Conservation (phyloP, 2,113 vertebrate genomes). For the Thymallus thymallus region DNA sequence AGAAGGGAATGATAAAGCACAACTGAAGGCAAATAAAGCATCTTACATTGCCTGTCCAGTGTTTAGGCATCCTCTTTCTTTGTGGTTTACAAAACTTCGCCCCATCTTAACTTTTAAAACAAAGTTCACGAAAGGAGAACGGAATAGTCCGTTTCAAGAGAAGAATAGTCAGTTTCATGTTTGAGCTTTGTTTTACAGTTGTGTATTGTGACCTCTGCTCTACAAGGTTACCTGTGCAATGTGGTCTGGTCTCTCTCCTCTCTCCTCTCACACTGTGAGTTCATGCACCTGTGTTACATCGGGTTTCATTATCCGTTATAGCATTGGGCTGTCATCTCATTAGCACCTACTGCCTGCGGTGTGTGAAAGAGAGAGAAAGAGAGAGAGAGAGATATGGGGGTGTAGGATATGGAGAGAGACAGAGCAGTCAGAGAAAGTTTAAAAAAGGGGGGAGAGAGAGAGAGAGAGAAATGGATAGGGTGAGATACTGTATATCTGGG, state of each 20-base stretch:
- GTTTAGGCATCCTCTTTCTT: too few species aligned
- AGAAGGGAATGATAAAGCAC: background rate
- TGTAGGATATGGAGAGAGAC: slow-evolving; percentile 1
- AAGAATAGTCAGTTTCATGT: too few species aligned
- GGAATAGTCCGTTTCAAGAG: too few species aligned
- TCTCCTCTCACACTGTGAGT: background rate
- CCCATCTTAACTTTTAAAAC: too few species aligned
- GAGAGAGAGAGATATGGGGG: background rate
- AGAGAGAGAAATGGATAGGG: slow-evolving; percentile 30
- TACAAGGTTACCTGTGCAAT: too few species aligned
- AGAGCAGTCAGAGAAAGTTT: slow-evolving; percentile 5
- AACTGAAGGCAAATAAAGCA: background rate
- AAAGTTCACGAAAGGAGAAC: too few species aligned
- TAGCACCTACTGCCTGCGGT: background rate
- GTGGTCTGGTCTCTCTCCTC: too few species aligned
- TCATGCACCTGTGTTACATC: background rate
- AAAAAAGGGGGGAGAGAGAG: background rate
- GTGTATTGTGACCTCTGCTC: too few species aligned
- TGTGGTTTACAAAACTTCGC: too few species aligned
- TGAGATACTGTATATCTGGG: slow-evolving; percentile 43
- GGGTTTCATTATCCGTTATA: background rate
- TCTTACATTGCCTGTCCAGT: background rate
- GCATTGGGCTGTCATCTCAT: background rate
- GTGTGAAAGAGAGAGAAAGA: background rate
- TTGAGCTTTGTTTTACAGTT: too few species aligned